Percentiles rank a stretch among this genome's conserved stretches.
Conservation (phyloP, 2,113 vertebrate species). For the Brienomyrus brachyistius region DNA sequence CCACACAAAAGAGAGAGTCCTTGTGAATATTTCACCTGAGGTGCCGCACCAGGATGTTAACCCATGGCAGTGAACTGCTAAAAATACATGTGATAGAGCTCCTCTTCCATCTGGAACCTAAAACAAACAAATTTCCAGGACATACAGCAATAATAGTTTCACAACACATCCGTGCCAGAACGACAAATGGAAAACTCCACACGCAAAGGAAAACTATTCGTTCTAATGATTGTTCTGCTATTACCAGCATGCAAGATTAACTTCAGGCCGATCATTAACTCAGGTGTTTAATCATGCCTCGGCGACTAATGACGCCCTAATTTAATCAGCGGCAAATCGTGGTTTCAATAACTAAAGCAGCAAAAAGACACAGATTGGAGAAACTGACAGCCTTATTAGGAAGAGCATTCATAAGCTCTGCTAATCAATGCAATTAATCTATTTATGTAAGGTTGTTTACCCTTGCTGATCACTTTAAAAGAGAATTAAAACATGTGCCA, state of each 20-base stretch:
- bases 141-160: not conserved
- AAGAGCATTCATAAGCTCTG: slow-evolving; percentile 28
- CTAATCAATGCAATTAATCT: slow-evolving; percentile 53
- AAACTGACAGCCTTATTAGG: slow-evolving; percentile 50
- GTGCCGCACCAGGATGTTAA: not conserved
- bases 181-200: not conserved
- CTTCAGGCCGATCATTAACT: slow-evolving; percentile 32
- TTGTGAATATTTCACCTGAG: slow-evolving; percentile 23
- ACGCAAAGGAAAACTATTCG: not conserved
- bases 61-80: not conserved
- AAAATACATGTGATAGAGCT: not conserved
- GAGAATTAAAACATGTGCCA: slow-evolving; percentile 51
- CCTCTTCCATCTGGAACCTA: not conserved
- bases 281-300: slow-evolving; percentile 47
- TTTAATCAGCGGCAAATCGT: slow-evolving; percentile 60
- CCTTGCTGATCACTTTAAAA: slow-evolving; percentile 41
- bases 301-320: slow-evolving; percentile 42
- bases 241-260: not conserved
- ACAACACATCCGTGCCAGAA: not conserved
- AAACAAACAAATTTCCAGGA: not conserved
- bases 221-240: not conserved
- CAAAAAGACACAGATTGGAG: slow-evolving; percentile 44
- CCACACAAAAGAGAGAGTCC: not conserved
- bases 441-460: slow-evolving; percentile 44
- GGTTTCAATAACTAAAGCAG: slow-evolving; percentile 64